Evolutionary conservation across 37 sponge, comb jelly and placozoan genomes (phyloP), one percentile per base, ranked within the genome.

Genomic region (Trichoplax adhaerens): DNA sequence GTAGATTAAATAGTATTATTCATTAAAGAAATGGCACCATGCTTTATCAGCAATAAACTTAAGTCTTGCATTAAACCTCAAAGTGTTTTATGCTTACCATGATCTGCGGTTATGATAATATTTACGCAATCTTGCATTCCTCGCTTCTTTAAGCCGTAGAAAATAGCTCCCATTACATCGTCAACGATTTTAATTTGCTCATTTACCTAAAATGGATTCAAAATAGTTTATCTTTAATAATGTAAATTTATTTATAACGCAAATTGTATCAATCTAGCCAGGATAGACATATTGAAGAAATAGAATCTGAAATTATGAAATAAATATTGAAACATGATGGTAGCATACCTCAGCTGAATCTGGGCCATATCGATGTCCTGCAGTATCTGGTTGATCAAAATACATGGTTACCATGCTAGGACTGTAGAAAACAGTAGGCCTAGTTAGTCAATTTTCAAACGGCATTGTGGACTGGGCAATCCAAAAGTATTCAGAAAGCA

Each of bases 321-420:
- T 29, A 29, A 29, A 29, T 29, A 29, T 29, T 29, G 29, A 29
- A 29, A 29, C 29, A 29, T 29, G 29, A 29, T 29, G 29, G 1
- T 4, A 52, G 5, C 66, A 58, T 65, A 83, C 87, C 76, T 67
- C 54, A 59, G 29, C 68, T 46, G 87, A 85, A 56, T 65, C 47
- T 4, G 90, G 90, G 4, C 90, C 90, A 71, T 12, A 70, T 1
- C n/a, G 0, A 70, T 89, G 90, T 0, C 83, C 90, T 54, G 80
- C 12, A 52, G 76, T 77, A 64, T 89, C 90, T 2, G 86, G 86
- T 68, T 89, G 75, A 54, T 56, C 72, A 65, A 89, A 66, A 68
- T 89, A 89, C 62, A 76, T 6, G 7, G 81, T 75, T 66, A 89
- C 80, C 54, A 81, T 82, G 68, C 71, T 69, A 1, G 84, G 84